These are phyloP conservation scores for Cuniculus paca DNA, from an alignment of 2,797 vertebrate species.

Conservation along the genomic window DNA sequence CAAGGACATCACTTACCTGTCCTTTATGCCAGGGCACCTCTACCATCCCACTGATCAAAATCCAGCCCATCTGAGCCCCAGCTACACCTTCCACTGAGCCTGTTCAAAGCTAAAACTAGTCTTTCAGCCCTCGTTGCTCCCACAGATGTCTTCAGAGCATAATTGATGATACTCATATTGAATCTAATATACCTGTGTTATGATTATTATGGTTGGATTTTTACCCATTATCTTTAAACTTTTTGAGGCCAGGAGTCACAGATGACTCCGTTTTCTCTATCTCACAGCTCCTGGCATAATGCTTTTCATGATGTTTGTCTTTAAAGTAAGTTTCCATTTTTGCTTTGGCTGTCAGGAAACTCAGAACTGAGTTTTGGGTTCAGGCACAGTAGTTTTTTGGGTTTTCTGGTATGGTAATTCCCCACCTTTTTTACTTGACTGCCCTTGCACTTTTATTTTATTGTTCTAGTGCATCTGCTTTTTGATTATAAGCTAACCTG, in stretches of 20 bases:
- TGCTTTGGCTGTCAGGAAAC: neutral
- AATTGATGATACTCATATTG: neutral
- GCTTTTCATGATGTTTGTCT: neutral
- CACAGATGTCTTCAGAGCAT: neutral
- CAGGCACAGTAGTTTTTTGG: neutral
- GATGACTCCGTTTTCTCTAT: neutral
- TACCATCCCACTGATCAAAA: neutral
- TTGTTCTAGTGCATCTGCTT: neutral
- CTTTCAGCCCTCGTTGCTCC: neutral
- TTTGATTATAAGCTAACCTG: neutral
- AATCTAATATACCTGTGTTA: neutral
- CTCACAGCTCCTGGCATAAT: neutral
- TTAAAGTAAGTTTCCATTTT: conserved; percentile 8
- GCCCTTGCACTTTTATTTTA: neutral
- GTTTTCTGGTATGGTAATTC: neutral
- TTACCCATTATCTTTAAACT: neutral
- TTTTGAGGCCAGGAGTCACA: neutral
- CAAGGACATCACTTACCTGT: neutral
- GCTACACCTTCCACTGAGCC: neutral
- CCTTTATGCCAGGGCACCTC: neutral
- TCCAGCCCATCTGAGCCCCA: neutral
- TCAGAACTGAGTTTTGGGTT: neutral
- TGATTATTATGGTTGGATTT: neutral
- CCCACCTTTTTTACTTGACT: neutral
- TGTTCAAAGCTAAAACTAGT: conserved; percentile 10